phyloP scores from a whole-genome alignment of 2,113 vertebrate genomes.

The Albula glossodonta region DNA sequence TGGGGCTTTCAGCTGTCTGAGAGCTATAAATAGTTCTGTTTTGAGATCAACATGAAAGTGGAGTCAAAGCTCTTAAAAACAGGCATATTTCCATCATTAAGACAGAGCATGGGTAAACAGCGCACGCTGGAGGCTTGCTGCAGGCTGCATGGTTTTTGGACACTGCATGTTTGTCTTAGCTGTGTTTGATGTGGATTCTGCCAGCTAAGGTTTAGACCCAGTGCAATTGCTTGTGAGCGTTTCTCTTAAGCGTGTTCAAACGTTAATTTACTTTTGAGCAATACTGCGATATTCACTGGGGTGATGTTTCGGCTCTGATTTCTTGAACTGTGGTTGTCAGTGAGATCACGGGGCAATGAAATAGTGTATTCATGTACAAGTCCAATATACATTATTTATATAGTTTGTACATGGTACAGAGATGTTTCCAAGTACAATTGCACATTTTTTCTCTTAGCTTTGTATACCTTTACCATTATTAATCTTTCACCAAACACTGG shows the following conservation, averaged over 20 bases:
- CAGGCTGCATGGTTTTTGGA: neutral
- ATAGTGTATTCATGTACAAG: neutral
- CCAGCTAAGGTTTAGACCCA: neutral
- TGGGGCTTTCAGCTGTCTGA: constrained; percentile 31
- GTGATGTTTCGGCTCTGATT: neutral
- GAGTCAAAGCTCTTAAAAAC: constrained; percentile 32
- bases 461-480: neutral
- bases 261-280: neutral
- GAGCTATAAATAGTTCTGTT: constrained; percentile 62
- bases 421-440: neutral
- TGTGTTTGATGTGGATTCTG: neutral
- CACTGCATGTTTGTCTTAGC: neutral
- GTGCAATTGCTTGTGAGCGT: neutral
- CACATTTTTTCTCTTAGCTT: neutral
- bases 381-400: neutral
- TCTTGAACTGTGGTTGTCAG: neutral
- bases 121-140: neutral
- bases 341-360: neutral
- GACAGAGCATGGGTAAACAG: neutral
- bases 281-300: neutral
- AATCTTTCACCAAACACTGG: neutral
- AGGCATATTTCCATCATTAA: constrained; percentile 21
- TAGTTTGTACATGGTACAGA: neutral
- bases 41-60: constrained; percentile 49
- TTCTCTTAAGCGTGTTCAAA: neutral